phyloP scores from a whole-genome alignment of 2,797 vertebrate species.

The Crax fasciolata region DNA sequence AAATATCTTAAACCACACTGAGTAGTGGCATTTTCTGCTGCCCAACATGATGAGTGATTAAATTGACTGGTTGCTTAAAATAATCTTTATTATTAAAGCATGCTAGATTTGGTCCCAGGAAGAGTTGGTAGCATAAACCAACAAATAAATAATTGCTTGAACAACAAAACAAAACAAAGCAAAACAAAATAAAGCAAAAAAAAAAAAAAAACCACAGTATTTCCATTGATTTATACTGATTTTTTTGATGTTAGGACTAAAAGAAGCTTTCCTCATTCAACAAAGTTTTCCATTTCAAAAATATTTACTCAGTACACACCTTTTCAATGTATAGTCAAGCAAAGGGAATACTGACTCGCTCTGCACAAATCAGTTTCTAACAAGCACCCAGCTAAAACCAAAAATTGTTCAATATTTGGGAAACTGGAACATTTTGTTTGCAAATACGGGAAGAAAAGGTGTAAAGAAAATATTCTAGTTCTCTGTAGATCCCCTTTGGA shows the following conservation, averaged over 20 bases:
- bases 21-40: background rate
- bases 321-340: background rate
- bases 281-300: background rate
- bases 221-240: background rate
- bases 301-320: background rate
- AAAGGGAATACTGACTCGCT: background rate
- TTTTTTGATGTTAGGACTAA: background rate
- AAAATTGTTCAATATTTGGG: background rate
- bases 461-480: background rate
- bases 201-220: rapidly evolving
- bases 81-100: background rate
- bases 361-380: background rate
- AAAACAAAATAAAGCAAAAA: background rate
- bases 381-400: background rate
- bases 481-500: background rate
- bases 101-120: background rate
- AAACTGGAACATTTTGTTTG: background rate
- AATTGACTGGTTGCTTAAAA: background rate
- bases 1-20: background rate
- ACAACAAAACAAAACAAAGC: background rate
- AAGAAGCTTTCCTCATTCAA: background rate
- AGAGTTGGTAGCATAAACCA: background rate
- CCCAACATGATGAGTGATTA: background rate
- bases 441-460: background rate
- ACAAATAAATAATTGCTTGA: background rate